A percentile compares a stretch with the other conserved stretches of the same genome.
Evolutionary conservation across 2,888 invertebrate genomes (phyloP).

Genomic region (Andrena fulva): DNA sequence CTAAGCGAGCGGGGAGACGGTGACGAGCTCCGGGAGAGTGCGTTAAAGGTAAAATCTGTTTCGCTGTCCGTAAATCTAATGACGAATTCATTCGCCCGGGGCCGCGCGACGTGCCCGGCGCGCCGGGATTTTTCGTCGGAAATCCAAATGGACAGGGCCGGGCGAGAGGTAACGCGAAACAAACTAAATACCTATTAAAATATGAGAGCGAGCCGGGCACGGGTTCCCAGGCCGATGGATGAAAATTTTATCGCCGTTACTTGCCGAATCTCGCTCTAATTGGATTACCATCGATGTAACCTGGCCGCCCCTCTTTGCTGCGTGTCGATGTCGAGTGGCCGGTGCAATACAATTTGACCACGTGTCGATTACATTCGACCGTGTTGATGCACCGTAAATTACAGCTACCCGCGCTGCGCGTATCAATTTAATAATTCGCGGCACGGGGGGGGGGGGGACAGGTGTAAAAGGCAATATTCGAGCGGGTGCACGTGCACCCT

Average conservation of each 20-base stretch:
- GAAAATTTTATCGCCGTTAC: constrained; percentile 69
- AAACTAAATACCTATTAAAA: constrained; percentile 67
- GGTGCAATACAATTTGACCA: constrained; percentile 55
- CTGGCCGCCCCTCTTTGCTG: not conserved
- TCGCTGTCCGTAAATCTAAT: constrained; percentile 73
- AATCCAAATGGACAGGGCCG: constrained; percentile 42
- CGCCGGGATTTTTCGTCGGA: constrained; percentile 52
- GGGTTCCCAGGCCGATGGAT: constrained; percentile 28
- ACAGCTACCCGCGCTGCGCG: constrained; percentile 51
- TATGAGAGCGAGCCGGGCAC: constrained; percentile 45
- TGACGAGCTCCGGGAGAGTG: constrained; percentile 36
- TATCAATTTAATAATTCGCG: constrained; percentile 68
- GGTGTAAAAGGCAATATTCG: constrained; percentile 64
- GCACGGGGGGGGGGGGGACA: constrained; percentile 14
- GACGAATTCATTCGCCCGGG: constrained; percentile 77
- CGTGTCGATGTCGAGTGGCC: constrained; percentile 21
- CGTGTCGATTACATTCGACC: constrained; percentile 66
- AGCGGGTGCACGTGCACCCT: constrained; percentile 21
- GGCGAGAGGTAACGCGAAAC: constrained; percentile 21
- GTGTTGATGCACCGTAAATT: constrained; percentile 54
- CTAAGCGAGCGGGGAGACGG: constrained; percentile 72
- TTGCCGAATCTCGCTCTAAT: constrained; percentile 66
- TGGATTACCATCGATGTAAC: constrained; percentile 48
- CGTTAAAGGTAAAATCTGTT: constrained; percentile 60
- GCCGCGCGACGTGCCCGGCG: constrained; percentile 43